These are phyloP conservation scores for Nematolebias whitei DNA, from an alignment of 2,113 vertebrate species.

Conservation along the genomic window DNA sequence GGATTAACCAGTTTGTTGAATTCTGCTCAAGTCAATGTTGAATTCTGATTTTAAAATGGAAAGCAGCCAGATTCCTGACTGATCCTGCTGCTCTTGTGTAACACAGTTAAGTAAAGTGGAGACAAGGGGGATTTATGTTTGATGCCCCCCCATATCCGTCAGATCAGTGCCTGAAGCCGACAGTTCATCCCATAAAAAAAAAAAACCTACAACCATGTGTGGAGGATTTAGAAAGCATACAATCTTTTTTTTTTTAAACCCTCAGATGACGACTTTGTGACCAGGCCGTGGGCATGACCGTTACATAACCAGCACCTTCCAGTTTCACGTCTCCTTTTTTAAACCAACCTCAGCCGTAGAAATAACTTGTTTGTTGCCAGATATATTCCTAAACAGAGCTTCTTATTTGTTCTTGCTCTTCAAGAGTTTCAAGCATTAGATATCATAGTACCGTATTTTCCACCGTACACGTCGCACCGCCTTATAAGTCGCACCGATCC, in stretches of 20 bases:
- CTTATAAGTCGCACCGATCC: too few relatives aligned
- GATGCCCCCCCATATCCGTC: conserved; percentile 35
- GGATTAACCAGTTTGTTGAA: conserved; percentile 14
- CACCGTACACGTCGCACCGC: too few relatives aligned
- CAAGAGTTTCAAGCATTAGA: too few relatives aligned
- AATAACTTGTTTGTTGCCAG: conserved; percentile 55
- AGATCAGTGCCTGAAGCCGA: conserved; percentile 60
- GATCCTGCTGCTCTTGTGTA: conserved; percentile 58
- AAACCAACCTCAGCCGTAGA: conserved; percentile 71
- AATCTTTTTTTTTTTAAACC: conserved; percentile 56
- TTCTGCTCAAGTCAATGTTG: not conserved
- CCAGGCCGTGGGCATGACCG: conserved; percentile 30
- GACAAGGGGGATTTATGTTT: conserved; percentile 52
- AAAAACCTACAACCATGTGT: conserved; percentile 71
- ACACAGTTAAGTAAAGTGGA: conserved; percentile 34
- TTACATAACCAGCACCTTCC: conserved; percentile 65
- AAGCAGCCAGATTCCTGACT: conserved; percentile 6
- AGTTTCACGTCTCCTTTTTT: conserved; percentile 20
- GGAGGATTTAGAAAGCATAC: conserved; percentile 63
- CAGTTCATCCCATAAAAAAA: conserved; percentile 22
- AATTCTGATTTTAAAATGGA: conserved; percentile 14
- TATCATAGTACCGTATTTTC: too few relatives aligned
- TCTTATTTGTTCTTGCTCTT: too few relatives aligned
- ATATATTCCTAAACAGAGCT: conserved; percentile 23
- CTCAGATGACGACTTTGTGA: conserved; percentile 41